These are phyloP conservation scores for Haliclona indistincta DNA, from an alignment of 37 sponge, comb jelly and placozoan genomes.

Conservation along the genomic window DNA sequence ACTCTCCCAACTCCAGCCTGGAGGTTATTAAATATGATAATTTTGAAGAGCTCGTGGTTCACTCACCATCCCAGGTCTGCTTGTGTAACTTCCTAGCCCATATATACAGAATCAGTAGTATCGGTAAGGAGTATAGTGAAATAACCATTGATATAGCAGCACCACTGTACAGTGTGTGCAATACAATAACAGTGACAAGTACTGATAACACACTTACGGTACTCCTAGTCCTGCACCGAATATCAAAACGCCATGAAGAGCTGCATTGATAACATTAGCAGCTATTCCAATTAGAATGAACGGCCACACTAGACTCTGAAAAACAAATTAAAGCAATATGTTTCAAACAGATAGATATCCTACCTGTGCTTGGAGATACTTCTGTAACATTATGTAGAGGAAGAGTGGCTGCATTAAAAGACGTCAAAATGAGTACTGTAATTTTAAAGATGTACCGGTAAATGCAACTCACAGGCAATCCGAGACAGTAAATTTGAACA, in stretches of 20 bases:
- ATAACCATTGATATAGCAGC: slow-evolving; percentile 13
- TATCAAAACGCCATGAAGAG: slow-evolving; percentile 12
- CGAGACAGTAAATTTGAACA: background rate
- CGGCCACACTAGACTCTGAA: slow-evolving; percentile 34
- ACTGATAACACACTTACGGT: slow-evolving; percentile 6
- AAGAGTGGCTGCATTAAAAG: slow-evolving; percentile 16
- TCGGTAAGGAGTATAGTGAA: background rate
- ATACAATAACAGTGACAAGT: background rate
- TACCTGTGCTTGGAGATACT: slow-evolving; percentile 63
- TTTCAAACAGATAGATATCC: no score
- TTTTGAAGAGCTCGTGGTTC: background rate
- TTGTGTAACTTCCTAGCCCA: slow-evolving; percentile 37
- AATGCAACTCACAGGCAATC: slow-evolving; percentile 5
- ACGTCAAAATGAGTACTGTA: background rate
- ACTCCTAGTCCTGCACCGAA: slow-evolving; percentile 12
- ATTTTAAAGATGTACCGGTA: slow-evolving; percentile 6
- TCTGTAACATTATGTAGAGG: slow-evolving; percentile 30
- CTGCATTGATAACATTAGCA: slow-evolving; percentile 10
- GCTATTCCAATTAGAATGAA: slow-evolving; percentile 11
- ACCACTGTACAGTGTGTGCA: slow-evolving; percentile 9
- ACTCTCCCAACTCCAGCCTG: slow-evolving; percentile 65
- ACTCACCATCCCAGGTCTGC: slow-evolving; percentile 48
- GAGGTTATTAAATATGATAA: background rate
- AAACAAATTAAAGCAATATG: no score
- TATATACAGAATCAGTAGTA: slow-evolving; percentile 30